Conservation (phyloP, 2,113 vertebrate genomes). For the Entelurus aequoreus region DNA sequence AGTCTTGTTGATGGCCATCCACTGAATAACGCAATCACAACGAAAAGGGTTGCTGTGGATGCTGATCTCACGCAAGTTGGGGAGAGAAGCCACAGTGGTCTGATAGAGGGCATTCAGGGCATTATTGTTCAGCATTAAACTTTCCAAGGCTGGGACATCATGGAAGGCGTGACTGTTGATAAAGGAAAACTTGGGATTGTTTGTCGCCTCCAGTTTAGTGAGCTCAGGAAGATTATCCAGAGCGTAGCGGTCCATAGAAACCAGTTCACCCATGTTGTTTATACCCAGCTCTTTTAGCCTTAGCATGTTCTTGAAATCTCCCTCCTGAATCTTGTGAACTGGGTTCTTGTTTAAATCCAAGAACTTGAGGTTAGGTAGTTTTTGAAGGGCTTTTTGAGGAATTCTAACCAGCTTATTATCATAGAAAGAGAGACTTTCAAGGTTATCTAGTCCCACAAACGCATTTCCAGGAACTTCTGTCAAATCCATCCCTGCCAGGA, state of each 20-base stretch:
- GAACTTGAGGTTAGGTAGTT: conserved; percentile 94
- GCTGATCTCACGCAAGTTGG: conserved; percentile 92
- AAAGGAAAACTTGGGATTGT: conserved; percentile 92
- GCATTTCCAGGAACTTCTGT: conserved; percentile 92
- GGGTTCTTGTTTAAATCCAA: conserved; percentile 98
- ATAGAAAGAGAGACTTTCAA: conserved; percentile 96
- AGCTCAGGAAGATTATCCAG: conserved; percentile 95
- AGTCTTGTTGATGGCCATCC: conserved; percentile 91
- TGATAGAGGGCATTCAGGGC: conserved; percentile 89
- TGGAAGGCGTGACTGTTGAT: conserved; percentile 88
- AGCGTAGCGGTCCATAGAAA: conserved; percentile 86
- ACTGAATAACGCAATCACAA: conserved; percentile 94
- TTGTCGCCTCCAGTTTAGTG: conserved; percentile 94
- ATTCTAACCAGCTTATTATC: conserved; percentile 88
- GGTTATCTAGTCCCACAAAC: conserved; percentile 92
- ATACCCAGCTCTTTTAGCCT: conserved; percentile 91
- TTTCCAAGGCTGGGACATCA: conserved; percentile 90
- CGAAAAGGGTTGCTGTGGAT: conserved; percentile 93
- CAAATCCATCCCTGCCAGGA: conserved; percentile 96
- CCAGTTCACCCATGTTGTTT: conserved; percentile 95
- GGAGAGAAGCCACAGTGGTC: conserved; percentile 85
- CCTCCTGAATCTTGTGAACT: conserved; percentile 90
- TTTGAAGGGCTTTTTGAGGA: conserved; percentile 91
- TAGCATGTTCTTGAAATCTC: conserved; percentile 94
- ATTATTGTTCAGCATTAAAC: conserved; percentile 96